Evolutionary conservation across 2,113 vertebrate species (phyloP).

Genomic region (Hepsetus odoe): DNA sequence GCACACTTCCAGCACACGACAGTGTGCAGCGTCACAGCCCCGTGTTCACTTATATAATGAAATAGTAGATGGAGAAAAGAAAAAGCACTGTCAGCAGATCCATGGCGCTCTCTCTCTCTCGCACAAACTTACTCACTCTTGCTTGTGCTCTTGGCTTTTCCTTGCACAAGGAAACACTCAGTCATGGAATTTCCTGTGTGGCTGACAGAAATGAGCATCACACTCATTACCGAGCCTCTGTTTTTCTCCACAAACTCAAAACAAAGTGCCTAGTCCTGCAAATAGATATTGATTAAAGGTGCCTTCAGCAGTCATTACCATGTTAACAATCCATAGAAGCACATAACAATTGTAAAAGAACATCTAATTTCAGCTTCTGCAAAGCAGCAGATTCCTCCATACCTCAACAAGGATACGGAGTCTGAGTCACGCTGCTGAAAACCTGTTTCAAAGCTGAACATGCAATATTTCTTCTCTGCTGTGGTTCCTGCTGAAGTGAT

Average conservation of each 20-base stretch:
- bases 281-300: background rate
- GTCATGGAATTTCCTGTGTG: conserved; percentile 68
- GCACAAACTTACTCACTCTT: background rate
- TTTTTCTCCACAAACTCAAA: conserved; percentile 21
- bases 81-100: conserved; percentile 61
- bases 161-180: conserved; percentile 60
- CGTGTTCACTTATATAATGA: conserved; percentile 63
- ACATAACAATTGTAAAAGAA: background rate
- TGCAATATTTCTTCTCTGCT: conserved; percentile 17
- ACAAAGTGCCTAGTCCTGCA: background rate
- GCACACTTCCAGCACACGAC: conserved; percentile 61
- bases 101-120: conserved; percentile 41
- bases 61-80: conserved; percentile 59
- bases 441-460: conserved; percentile 13
- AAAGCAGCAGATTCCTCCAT: background rate
- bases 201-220: conserved; percentile 60
- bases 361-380: background rate
- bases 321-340: background rate
- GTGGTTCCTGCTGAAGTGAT: conserved; percentile 21
- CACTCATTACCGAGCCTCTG: conserved; percentile 48
- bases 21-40: conserved; percentile 51
- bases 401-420: background rate
- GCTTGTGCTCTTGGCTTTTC: conserved; percentile 29
- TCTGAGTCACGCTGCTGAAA: conserved; percentile 3
- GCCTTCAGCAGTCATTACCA: background rate